Evolutionary conservation across 2,113 vertebrate genomes (phyloP).

Genomic region (Grus americana): DNA sequence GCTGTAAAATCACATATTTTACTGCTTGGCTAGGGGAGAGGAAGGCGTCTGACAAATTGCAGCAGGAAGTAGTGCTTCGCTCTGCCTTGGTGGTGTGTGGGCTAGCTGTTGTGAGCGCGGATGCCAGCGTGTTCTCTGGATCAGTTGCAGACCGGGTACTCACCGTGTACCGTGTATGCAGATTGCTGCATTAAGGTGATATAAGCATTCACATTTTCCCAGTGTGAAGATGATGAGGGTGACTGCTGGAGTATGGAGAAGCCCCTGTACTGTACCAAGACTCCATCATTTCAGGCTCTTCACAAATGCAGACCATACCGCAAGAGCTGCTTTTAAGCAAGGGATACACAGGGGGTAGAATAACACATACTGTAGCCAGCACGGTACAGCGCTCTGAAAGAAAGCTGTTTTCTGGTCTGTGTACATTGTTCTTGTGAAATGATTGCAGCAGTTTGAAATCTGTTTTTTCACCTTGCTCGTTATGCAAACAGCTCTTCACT

Average conservation of each 20-base stretch:
- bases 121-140: background rate
- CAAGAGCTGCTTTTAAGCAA: background rate
- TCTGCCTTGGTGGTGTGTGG: background rate
- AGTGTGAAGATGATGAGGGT: background rate
- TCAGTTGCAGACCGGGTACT: background rate
- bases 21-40: background rate
- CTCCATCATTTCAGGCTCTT: background rate
- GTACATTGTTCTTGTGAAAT: constrained; percentile 1
- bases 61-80: background rate
- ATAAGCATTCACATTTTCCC: background rate
- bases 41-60: background rate
- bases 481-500: constrained; percentile 66
- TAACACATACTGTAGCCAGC: background rate
- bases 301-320: background rate
- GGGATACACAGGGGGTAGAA: background rate
- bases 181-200: background rate
- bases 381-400: background rate
- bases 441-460: constrained; percentile 24
- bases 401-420: background rate
- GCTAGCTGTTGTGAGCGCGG: background rate
- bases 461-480: constrained; percentile 34
- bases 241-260: background rate
- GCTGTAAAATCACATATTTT: background rate
- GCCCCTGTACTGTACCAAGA: background rate
- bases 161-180: fast-evolving